Evolutionary conservation across 1,140 invertebrate species (phyloP).

Genomic region (Drosophila sp.): DNA sequence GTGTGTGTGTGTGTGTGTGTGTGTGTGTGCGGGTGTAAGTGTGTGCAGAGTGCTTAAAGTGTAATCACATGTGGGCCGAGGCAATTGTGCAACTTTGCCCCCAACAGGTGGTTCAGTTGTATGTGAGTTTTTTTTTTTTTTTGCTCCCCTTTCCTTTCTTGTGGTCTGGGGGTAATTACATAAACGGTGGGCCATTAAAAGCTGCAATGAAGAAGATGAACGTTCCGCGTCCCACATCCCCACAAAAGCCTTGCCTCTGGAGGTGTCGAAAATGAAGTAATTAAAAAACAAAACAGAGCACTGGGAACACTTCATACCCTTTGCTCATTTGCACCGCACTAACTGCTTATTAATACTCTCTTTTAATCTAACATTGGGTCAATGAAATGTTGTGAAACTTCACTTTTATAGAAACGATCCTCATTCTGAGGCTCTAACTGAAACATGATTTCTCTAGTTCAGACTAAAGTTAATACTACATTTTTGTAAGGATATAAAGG

Average conservation of each 20-base stretch:
- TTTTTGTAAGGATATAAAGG: no score
- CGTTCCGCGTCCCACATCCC: conserved; percentile 32
- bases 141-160: not conserved
- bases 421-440: no score
- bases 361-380: no score
- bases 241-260: conserved; percentile 3
- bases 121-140: not conserved
- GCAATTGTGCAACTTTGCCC: conserved; percentile 48
- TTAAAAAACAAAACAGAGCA: conserved; percentile 31
- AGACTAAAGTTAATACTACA: no score
- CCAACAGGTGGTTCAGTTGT: conserved; percentile 24
- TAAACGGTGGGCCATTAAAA: conserved; percentile 42
- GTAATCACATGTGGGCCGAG: conserved; percentile 51
- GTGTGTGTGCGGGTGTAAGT: no score
- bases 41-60: conserved; percentile 9
- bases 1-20: no score
- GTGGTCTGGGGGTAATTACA: conserved; percentile 57
- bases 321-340: not conserved
- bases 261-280: conserved; percentile 60
- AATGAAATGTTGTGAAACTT: not conserved
- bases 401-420: not conserved
- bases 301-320: conserved; percentile 23
- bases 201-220: conserved; percentile 6
- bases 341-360: no score
- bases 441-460: no score